Conservation (phyloP, 2,888 invertebrate species). For the Limnephilus rhombicus region DNA sequence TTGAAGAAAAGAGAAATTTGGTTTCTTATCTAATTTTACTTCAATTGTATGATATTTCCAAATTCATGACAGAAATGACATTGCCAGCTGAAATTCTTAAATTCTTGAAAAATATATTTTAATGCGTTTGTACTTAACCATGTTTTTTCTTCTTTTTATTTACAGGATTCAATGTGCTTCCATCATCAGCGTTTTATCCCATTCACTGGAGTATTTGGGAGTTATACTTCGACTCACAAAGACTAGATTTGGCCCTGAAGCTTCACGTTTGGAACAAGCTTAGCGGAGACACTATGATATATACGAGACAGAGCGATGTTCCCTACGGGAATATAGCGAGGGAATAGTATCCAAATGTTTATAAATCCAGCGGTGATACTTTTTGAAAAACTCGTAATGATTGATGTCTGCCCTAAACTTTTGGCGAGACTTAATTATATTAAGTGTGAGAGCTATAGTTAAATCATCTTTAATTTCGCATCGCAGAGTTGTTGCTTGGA, state of each 20-base stretch:
- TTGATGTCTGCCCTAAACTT: too few relatives aligned
- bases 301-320: slow-evolving; percentile 46
- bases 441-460: too few relatives aligned
- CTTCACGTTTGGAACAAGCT: slow-evolving; percentile 65
- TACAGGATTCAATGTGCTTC: slow-evolving; percentile 80
- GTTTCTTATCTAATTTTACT: not conserved
- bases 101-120: too few relatives aligned
- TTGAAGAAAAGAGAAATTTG: not conserved
- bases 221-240: slow-evolving; percentile 78
- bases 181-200: slow-evolving; percentile 82
- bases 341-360: slow-evolving; percentile 63
- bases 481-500: too few relatives aligned
- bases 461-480: too few relatives aligned
- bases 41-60: too few relatives aligned
- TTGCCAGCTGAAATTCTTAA: too few relatives aligned
- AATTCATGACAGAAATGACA: too few relatives aligned
- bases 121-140: too few relatives aligned
- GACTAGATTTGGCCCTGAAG: slow-evolving; percentile 68
- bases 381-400: slow-evolving; percentile 51
- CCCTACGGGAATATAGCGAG: slow-evolving; percentile 62
- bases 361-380: slow-evolving; percentile 60
- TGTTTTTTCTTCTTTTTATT: slow-evolving; percentile 6
- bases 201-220: slow-evolving; percentile 80
- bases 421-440: too few relatives aligned
- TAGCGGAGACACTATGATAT: slow-evolving; percentile 51